A percentile compares a stretch with the other conserved stretches of the same genome.
Evolutionary conservation across 2,888 invertebrate genomes (phyloP).

Genomic region (Pediacus dermestoides): DNA sequence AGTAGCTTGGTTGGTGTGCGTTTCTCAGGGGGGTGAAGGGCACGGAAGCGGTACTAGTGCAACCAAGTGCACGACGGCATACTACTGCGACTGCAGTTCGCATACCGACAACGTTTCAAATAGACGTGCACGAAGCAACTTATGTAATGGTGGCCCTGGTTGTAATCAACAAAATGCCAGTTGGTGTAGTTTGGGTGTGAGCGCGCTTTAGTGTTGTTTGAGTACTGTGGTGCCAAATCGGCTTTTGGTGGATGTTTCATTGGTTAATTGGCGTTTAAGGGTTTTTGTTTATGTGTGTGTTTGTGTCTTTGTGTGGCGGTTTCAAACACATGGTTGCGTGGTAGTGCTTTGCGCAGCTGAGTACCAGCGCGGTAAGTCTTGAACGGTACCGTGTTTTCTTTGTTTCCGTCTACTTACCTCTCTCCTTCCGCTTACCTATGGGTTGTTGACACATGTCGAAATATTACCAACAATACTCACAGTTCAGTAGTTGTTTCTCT

Average conservation of each 20-base stretch:
- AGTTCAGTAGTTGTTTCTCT: too few species aligned
- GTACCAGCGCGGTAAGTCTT: constrained; percentile 19
- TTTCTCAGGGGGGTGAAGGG: constrained; percentile 24
- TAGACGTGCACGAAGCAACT: constrained; percentile 33
- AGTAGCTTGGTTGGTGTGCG: constrained; percentile 20
- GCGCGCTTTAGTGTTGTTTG: too few species aligned
- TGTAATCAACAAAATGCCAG: too few species aligned
- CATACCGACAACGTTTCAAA: constrained; percentile 37
- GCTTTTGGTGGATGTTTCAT: constrained; percentile 4
- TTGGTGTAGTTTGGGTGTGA: too few species aligned
- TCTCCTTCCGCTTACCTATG: constrained; percentile 25
- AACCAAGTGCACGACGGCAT: constrained; percentile 33
- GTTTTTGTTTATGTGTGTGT: constrained; percentile 30
- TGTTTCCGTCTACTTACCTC: constrained; percentile 29
- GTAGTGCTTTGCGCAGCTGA: constrained; percentile 37
- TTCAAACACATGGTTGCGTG: constrained; percentile 50
- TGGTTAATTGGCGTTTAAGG: constrained; percentile 17
- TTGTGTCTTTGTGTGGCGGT: constrained; percentile 37
- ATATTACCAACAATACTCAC: too few species aligned
- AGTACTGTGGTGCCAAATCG: constrained; percentile 7
- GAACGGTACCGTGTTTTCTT: constrained; percentile 28
- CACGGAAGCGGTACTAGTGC: constrained; percentile 30
- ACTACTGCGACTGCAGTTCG: constrained; percentile 30
- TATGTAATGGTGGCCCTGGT: constrained; percentile 36
- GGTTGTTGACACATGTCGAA: constrained; percentile 33